Percentiles rank a stretch among this genome's conserved stretches.
Conservation (phyloP, 2,797 vertebrate species). For the Melopsittacus undulatus region DNA sequence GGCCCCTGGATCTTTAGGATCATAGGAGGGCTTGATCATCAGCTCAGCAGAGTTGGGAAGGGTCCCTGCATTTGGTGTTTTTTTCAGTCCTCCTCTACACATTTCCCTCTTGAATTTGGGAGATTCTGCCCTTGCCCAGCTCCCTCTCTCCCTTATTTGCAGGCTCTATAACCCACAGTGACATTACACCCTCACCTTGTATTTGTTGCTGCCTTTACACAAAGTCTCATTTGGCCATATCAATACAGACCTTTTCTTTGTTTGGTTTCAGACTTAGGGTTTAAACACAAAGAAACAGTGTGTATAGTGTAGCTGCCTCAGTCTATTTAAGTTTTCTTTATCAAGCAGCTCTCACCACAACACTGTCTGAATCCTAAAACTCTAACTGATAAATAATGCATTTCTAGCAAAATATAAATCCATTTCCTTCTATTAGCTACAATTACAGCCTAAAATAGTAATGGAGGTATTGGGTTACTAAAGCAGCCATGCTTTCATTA, state of each 20-base stretch:
- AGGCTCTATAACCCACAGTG: neutral
- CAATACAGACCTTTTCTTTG: neutral
- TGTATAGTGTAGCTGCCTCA: neutral
- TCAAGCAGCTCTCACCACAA: neutral
- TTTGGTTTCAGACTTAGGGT: neutral
- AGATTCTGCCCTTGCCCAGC: neutral
- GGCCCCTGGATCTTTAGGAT: neutral
- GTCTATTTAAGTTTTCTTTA: neutral
- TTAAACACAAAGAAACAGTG: neutral
- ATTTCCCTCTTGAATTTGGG: neutral
- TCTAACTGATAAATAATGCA: constrained; percentile 54
- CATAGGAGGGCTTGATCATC: neutral
- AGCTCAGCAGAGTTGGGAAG: neutral
- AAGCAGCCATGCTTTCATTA: constrained; percentile 41
- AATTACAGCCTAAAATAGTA: constrained; percentile 61
- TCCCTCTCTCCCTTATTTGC: neutral
- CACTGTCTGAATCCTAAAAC: neutral
- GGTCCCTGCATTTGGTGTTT: neutral
- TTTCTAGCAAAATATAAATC: constrained; percentile 58
- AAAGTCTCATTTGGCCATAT: neutral
- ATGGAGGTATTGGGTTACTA: constrained; percentile 34
- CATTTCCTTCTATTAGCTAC: constrained; percentile 57
- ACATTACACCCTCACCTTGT: neutral
- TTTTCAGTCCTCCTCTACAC: neutral
- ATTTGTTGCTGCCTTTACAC: neutral